Base-by-base conservation (phyloP, 2,797 vertebrate genomes). In the Dromococcyx pavoninus region DNA sequence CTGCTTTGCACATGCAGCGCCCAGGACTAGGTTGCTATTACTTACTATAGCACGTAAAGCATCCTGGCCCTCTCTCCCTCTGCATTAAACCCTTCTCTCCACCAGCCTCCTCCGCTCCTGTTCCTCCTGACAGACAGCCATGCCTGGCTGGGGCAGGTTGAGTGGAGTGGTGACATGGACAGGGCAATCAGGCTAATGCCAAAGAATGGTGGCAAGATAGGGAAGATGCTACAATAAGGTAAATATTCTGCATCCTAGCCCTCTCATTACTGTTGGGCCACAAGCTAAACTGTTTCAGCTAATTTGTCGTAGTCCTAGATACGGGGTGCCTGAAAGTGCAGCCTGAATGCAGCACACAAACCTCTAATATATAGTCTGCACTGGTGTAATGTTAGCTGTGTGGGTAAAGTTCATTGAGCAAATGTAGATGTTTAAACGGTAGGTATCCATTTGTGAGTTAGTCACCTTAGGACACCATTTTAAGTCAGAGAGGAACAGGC, bases 371-470 rank as follows among this genome's bases (percentile, higher is more conserved):
- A 10, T 8, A 50, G 56, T n/a, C n/a, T 86, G 72, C 22, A 12
- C 3, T 3, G 33, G 17, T 5, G 3, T 33, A 67, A 78, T 32
- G 76, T 30, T 53, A 46, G 48, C 13, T 73, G 35, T 5, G 57
- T 79, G 64, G 91, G 60, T 25, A 79, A 88, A 78, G 86, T 64
- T 85, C 77, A 70, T 0, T 50, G 83, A 95, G 74, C 86, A 93
- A 73, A 88, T n/a, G 80, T 50, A 58, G 75, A 54, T 83, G 27
- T 72, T 92, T 65, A 83, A 92, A 69, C 21, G 0, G 50, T 58
- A 79, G 74, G 86, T 81, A 83, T 79, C 88, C 66, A 9, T 78
- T 76, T 82, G 83, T 14, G 58, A 94, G 70, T 84, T 53, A 72
- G 43, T 75, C 86, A 86, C 83, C 73, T 92, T 66, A 64, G 86